phyloP scores from a whole-genome alignment of 2,888 invertebrate genomes.

The Lamellibrachia columna region DNA sequence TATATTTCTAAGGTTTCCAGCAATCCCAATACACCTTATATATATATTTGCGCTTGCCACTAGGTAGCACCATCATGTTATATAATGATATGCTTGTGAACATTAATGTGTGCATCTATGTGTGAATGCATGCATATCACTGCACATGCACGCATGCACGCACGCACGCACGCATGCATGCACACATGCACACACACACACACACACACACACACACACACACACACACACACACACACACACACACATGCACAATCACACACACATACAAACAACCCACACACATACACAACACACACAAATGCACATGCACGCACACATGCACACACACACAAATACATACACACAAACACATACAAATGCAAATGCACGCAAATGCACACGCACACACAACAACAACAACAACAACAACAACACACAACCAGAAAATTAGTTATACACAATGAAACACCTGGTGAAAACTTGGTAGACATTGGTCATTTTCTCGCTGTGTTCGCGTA shows the following conservation, averaged over 20 bases:
- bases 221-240: background rate
- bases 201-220: background rate
- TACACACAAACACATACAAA: background rate
- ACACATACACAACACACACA: background rate
- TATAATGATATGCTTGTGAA: no score
- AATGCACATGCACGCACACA: background rate
- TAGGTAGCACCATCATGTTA: no score
- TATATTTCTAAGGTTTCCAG: no score
- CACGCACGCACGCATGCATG: no score
- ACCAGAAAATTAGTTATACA: background rate
- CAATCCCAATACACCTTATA: no score
- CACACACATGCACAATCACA: background rate
- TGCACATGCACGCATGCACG: no score
- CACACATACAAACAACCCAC: background rate
- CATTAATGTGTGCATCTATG: no score
- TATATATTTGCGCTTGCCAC: no score
- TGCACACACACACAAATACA: background rate
- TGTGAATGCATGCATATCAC: no score
- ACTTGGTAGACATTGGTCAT: background rate
- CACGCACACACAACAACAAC: background rate
- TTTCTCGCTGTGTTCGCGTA: background rate
- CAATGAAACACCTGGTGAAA: background rate
- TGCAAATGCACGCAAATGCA: background rate
- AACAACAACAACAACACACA: background rate
- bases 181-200: no score